Base-by-base conservation (phyloP, 2,113 vertebrate genomes). In the Scomber colias region DNA sequence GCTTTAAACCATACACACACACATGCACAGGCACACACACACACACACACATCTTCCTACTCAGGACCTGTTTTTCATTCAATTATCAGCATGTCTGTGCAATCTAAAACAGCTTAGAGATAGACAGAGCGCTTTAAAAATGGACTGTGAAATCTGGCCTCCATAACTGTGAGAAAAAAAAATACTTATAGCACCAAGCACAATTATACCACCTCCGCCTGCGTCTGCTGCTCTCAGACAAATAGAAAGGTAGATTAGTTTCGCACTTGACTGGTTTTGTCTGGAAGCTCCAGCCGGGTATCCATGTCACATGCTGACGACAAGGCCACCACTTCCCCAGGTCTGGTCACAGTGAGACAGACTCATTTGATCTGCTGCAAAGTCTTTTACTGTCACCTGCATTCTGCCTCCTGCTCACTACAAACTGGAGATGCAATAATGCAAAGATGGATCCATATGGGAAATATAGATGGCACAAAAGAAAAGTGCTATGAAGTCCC, bases 241-340 rank as follows among this genome's bases (percentile, higher is more conserved):
- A 93, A 93, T 86, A 79, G 88, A 87, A 77, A 74, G 82, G 90
- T 87, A 89, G 91, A 94, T 94, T 90, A 90, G 88, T 88, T 92
- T 91, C 91, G 86, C 91, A 87, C 90, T 88, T 87, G 81, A 82
- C 85, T 91, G 89, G 81, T 82, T 92, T 77, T 69, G 87, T 89
- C 84, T 90, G 90, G 85, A 80, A 87, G 89, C 74, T 27, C 46
- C 19, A 67, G 77, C 64, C 55, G 51, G 51, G 75, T 78, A 48
- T 67, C 48, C 15, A 9, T 86, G 86, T 90, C 79, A 87, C 81
- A 82, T 13, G 30, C 64, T 67, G 75, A 71, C 57, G 75, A 84
- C 71, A 75, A 59, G 78, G 69, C 73, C 73, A 55, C 69, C 53
- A 21, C 82, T 83, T 81, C 53, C 70, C 65, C 17, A 31, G 73